Conservation (phyloP, 2,888 invertebrate genomes). For the Lasiommata megera region DNA sequence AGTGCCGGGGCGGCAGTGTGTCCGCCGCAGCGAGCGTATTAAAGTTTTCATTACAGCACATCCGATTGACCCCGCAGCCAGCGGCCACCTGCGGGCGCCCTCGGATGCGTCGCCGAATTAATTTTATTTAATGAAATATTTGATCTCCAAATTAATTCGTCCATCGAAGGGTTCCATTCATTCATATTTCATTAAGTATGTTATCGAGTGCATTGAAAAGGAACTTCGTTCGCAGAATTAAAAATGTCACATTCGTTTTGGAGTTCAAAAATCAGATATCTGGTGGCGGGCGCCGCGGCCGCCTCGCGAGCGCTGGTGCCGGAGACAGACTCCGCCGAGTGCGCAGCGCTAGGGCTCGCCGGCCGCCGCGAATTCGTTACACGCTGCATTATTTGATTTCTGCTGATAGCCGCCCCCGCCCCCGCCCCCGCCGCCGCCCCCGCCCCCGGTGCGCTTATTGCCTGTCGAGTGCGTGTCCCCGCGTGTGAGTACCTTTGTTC, state of each 20-base stretch:
- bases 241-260: no score
- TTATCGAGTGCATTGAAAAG: no score
- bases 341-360: conserved; percentile 25
- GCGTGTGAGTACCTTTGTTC: no score
- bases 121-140: conserved; percentile 9
- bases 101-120: conserved; percentile 19
- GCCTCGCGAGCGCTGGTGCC: not conserved
- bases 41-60: conserved; percentile 68
- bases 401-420: conserved; percentile 64
- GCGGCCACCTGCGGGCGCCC: conserved; percentile 31
- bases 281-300: no score
- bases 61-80: conserved; percentile 46
- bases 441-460: not conserved
- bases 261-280: no score
- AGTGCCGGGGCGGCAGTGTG: not conserved
- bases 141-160: not conserved
- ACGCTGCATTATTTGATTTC: conserved; percentile 79
- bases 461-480: not conserved
- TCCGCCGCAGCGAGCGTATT: conserved; percentile 47
- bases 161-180: not conserved
- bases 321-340: not conserved
- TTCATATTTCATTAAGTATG: not conserved
- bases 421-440: not conserved
- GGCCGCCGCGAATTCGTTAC: conserved; percentile 56
- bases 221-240: no score